phyloP scores from a whole-genome alignment of 1,140 invertebrate species.

The Ctenoplectra terminalis region DNA sequence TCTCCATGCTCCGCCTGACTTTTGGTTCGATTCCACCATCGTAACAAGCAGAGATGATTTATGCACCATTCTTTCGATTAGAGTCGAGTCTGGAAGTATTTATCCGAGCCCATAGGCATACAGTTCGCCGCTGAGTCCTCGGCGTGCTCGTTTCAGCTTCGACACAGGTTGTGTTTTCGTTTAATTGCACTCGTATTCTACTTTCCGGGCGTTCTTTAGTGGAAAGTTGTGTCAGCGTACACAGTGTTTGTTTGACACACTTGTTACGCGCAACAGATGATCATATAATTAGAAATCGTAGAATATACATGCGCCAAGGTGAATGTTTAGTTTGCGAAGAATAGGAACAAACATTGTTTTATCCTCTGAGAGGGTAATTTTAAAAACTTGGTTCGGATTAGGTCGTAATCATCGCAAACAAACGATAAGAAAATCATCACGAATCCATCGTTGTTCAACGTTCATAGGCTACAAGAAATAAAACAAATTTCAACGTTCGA shows the following conservation, averaged over 20 bases:
- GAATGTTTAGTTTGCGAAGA: neutral
- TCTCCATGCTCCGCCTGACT: no score
- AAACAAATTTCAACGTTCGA: no score
- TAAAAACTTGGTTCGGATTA: no score
- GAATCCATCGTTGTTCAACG: no score
- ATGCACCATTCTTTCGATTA: neutral
- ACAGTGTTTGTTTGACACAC: neutral
- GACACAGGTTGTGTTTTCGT: neutral
- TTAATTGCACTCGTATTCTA: slow-evolving; percentile 20
- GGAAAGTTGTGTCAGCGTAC: neutral
- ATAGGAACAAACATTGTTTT: neutral
- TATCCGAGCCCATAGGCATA: neutral
- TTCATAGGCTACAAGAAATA: no score
- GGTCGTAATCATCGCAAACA: neutral
- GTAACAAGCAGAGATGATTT: neutral
- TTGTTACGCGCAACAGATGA: neutral
- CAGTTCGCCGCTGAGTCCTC: neutral
- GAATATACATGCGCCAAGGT: neutral
- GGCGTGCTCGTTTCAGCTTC: neutral
- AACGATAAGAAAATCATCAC: neutral
- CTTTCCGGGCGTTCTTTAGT: neutral
- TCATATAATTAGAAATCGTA: slow-evolving; percentile 1
- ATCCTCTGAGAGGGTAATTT: neutral
- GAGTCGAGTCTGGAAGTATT: neutral
- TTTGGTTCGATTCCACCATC: neutral